Evolutionary conservation across 2,888 invertebrate genomes (phyloP).

Genomic region (Trissonchulus sp.): DNA sequence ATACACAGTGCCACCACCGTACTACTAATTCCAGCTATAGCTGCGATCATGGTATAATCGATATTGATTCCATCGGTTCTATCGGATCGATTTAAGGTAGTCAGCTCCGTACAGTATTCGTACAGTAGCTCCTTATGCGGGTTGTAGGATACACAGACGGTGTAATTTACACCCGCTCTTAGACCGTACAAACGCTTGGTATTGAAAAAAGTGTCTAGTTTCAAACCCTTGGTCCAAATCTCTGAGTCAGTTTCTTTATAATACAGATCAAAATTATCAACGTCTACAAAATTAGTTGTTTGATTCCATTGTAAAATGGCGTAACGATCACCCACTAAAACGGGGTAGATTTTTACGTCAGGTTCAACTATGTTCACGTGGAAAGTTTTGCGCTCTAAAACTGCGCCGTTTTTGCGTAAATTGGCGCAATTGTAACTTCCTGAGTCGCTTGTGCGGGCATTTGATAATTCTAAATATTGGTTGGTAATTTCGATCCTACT

Average conservation of each 20-base stretch:
- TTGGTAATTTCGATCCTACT: no score
- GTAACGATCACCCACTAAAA: constrained; percentile 16
- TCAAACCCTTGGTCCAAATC: neutral
- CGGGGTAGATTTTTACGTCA: neutral
- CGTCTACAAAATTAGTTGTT: neutral
- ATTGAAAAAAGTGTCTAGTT: constrained; percentile 19
- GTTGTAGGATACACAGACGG: constrained; percentile 28
- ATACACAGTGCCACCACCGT: constrained; percentile 18
- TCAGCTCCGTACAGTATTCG: constrained; percentile 24
- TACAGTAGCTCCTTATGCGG: constrained; percentile 10
- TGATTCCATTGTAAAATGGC: constrained; percentile 13
- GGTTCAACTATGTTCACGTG: neutral
- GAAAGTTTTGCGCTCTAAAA: neutral
- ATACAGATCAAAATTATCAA: constrained; percentile 4
- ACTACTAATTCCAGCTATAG: neutral
- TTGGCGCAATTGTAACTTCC: no score
- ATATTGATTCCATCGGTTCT: neutral
- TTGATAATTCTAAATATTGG: no score
- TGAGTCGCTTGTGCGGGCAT: no score
- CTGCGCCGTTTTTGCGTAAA: no score
- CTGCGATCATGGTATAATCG: neutral
- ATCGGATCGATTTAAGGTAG: constrained; percentile 4
- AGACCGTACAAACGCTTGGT: constrained; percentile 20
- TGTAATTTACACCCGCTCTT: constrained; percentile 29
- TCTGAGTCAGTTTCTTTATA: neutral